A percentile compares a stretch with the other conserved stretches of the same genome.
Conservation (phyloP, 2,797 vertebrate species). For the Gobio occitaniae region DNA sequence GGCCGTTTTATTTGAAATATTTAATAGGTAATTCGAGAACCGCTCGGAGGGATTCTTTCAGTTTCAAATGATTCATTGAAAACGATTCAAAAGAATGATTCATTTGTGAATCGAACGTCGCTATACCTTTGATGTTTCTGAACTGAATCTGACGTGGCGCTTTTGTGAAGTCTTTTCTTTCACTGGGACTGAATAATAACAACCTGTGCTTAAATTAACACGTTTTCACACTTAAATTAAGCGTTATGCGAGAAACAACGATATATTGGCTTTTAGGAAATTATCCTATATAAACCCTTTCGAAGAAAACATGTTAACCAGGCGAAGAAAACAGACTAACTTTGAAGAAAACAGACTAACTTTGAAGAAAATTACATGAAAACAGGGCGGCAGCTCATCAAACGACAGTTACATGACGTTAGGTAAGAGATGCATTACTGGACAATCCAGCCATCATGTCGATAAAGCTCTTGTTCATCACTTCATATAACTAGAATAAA, state of each 20-base stretch:
- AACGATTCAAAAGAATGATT: slow-evolving; percentile 4
- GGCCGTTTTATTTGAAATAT: not conserved
- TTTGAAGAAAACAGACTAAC: not conserved
- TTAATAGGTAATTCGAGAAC: not conserved
- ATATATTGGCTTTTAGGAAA: not conserved
- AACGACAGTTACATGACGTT: slow-evolving; percentile 16
- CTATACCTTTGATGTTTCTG: not conserved
- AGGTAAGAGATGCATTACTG: slow-evolving; percentile 18
- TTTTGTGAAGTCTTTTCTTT: not conserved
- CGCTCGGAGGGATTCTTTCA: not conserved
- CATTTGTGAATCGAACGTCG: slow-evolving; percentile 11
- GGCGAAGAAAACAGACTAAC: not conserved
- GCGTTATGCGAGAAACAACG: not conserved
- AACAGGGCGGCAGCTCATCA: not conserved
- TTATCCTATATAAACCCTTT: not conserved
- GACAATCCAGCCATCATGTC: not conserved
- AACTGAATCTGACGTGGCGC: slow-evolving; percentile 33
- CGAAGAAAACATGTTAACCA: not conserved
- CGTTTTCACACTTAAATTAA: not conserved
- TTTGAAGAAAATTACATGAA: not conserved
- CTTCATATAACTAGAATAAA: not conserved
- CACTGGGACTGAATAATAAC: not conserved
- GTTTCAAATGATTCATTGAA: not conserved
- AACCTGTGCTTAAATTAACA: not conserved
- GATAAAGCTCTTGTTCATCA: not conserved